Percentiles rank a stretch among this genome's conserved stretches.
These are phyloP conservation scores for Procambarus virginalis DNA, from an alignment of 1,140 invertebrate species.

Conservation along the genomic window DNA sequence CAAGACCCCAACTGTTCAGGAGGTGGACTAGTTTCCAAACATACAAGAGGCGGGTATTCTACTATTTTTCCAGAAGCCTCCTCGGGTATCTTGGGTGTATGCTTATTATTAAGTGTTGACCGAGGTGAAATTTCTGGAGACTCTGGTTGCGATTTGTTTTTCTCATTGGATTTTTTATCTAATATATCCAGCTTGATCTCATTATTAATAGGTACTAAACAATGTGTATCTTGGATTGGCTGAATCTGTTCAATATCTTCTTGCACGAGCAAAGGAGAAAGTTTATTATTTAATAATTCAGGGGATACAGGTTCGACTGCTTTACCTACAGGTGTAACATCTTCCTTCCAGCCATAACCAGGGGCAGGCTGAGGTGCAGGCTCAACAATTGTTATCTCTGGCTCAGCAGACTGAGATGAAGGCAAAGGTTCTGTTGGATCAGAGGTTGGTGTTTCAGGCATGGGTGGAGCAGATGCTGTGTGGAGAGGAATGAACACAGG, in stretches of 20 bases:
- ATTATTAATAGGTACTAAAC: neutral
- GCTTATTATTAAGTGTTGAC: neutral
- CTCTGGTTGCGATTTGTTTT: neutral
- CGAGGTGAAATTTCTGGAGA: neutral
- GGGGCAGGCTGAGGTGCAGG: neutral
- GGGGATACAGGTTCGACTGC: slow-evolving; percentile 12
- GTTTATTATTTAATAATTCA: neutral
- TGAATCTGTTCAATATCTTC: slow-evolving; percentile 30
- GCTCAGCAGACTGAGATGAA: neutral
- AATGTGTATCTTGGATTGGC: neutral
- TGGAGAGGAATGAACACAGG: neutral
- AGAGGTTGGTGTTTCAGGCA: neutral
- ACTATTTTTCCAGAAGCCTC: neutral
- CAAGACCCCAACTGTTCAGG: neutral
- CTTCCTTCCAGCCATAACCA: slow-evolving; percentile 36
- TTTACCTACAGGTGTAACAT: slow-evolving; percentile 16
- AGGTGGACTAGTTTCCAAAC: neutral
- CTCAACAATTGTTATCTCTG: neutral
- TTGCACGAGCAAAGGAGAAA: slow-evolving; percentile 12
- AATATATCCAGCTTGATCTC: neutral
- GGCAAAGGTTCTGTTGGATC: neutral
- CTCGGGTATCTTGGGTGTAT: neutral
- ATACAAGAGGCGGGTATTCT: neutral
- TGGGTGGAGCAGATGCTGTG: neutral
- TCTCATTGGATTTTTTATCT: neutral